Evolutionary conservation across 2,888 invertebrate genomes (phyloP).

Genomic region (Calliphora vomitoria): DNA sequence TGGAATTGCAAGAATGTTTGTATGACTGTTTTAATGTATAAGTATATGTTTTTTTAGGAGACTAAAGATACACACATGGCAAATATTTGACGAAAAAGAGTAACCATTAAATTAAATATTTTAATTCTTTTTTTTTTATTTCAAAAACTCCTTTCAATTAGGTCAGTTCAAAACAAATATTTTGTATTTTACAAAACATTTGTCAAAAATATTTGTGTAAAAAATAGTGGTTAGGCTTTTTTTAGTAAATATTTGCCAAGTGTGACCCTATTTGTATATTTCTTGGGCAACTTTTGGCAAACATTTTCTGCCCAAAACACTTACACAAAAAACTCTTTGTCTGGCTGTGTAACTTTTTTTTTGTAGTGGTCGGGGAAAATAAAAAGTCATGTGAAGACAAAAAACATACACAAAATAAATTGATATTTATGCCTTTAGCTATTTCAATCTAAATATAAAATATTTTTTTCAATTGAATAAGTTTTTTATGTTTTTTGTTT

Average conservation of each 20-base stretch:
- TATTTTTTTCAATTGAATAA: background rate
- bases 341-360: background rate
- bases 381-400: background rate
- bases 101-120: too few species aligned
- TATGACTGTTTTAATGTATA: background rate
- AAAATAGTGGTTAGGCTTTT: too few species aligned
- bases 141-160: too few species aligned
- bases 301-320: background rate
- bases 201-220: too few species aligned
- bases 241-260: too few species aligned
- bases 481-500: background rate
- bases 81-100: too few species aligned
- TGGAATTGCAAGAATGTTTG: background rate
- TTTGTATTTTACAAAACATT: too few species aligned
- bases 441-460: background rate
- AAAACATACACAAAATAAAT: constrained; percentile 35
- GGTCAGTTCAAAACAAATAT: too few species aligned
- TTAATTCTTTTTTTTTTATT: too few species aligned
- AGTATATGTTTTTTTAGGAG: background rate
- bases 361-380: background rate
- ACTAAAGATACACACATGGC: too few species aligned
- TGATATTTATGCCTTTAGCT: constrained; percentile 54
- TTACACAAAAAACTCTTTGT: background rate
- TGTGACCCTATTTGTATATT: background rate
- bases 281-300: background rate